Conservation (phyloP, 2,113 vertebrate genomes). For the Meleagris gallopavo region DNA sequence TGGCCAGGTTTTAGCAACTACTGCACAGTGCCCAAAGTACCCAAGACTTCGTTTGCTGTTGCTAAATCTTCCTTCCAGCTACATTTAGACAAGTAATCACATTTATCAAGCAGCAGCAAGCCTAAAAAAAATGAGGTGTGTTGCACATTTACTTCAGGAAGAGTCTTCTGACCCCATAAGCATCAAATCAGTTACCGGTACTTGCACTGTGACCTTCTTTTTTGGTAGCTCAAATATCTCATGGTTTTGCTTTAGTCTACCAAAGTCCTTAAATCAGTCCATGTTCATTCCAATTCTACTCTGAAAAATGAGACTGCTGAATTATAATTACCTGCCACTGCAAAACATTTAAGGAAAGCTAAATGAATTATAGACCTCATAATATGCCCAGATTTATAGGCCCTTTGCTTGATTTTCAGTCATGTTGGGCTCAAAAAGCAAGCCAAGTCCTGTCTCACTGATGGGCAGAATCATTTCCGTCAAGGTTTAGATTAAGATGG, state of each 20-base stretch:
- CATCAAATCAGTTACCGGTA: not conserved
- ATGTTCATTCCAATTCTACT: not conserved
- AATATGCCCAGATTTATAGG: not conserved
- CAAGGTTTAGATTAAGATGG: constrained; percentile 10
- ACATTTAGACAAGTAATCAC: not conserved
- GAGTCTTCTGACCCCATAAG: not conserved
- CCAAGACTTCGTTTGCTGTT: not conserved
- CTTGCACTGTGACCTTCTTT: not conserved
- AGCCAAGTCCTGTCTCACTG: not conserved
- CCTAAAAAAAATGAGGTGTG: not conserved
- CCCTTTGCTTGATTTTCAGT: not conserved
- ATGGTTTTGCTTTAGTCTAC: not conserved
- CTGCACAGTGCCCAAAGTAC: not conserved
- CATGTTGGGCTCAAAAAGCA: not conserved
- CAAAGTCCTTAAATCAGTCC: not conserved
- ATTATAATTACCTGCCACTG: constrained; percentile 14
- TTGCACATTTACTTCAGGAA: not conserved
- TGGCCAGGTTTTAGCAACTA: not conserved
- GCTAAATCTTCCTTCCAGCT: not conserved
- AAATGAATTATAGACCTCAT: not conserved
- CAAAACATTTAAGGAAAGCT: not conserved
- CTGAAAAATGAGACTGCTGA: not conserved
- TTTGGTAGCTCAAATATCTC: not conserved
- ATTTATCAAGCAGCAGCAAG: not conserved
- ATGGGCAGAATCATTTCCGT: not conserved